Conservation (phyloP, 2,888 invertebrate species). For the Holacanthella duospinosa region DNA sequence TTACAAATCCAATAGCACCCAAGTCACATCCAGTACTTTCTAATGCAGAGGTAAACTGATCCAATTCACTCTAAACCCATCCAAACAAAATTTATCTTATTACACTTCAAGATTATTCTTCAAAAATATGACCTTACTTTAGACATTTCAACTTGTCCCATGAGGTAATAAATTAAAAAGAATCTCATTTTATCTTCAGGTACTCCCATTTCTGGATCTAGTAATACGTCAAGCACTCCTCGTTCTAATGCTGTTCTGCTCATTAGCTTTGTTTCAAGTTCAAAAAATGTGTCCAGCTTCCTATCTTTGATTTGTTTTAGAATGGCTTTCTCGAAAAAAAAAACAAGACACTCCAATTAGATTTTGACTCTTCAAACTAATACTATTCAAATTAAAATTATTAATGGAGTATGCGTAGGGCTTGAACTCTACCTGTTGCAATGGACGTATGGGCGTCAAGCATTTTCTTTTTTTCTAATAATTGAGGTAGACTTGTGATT, state of each 20-base stretch:
- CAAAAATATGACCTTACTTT: slow-evolving; percentile 45
- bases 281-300: slow-evolving; percentile 90
- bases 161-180: slow-evolving; percentile 80
- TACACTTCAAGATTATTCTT: not conserved
- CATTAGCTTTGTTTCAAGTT: slow-evolving; percentile 96
- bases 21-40: slow-evolving; percentile 74
- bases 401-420: not conserved
- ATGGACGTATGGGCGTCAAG: slow-evolving; percentile 99
- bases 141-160: slow-evolving; percentile 45
- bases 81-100: slow-evolving; percentile 10
- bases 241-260: slow-evolving; percentile 51
- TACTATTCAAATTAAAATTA: not conserved
- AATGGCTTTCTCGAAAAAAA: slow-evolving; percentile 49
- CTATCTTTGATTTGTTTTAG: slow-evolving; percentile 75
- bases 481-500: slow-evolving; percentile 88
- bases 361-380: too few relatives aligned
- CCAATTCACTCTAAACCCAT: slow-evolving; percentile 55
- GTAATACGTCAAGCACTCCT: slow-evolving; percentile 66
- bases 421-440: slow-evolving; percentile 67
- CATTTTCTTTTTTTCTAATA: slow-evolving; percentile 90
- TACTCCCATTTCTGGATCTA: slow-evolving; percentile 74
- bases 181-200: slow-evolving; percentile 85
- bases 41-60: slow-evolving; percentile 69
- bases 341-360: slow-evolving; percentile 1
- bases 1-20: slow-evolving; percentile 73